phyloP scores from a whole-genome alignment of 2,113 vertebrate species.

The Falcunculus frontatus region DNA sequence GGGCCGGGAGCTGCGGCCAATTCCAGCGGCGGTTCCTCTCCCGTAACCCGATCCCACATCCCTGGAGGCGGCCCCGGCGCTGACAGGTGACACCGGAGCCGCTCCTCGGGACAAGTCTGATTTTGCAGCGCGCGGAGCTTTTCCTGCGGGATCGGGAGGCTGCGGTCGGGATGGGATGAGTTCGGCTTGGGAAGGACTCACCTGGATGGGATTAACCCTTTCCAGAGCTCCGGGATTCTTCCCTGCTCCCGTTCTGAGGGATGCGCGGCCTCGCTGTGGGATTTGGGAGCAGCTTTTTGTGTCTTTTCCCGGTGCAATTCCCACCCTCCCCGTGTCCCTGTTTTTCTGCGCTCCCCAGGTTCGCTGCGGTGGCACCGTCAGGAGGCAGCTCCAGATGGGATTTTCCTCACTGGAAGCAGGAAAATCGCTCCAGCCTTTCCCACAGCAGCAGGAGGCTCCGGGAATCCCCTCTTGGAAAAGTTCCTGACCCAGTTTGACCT shows the following conservation, averaged over 20 bases:
- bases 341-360: accelerated
- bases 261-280: accelerated
- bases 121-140: background rate
- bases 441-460: background rate
- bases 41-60: background rate
- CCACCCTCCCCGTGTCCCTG: accelerated
- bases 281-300: accelerated
- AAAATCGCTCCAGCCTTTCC: background rate
- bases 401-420: background rate
- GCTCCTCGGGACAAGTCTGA: slow-evolving; percentile 28
- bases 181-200: background rate
- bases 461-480: background rate
- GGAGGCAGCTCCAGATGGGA: background rate
- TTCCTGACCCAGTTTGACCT: background rate
- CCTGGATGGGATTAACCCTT: slow-evolving; percentile 7
- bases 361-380: background rate
- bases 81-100: slow-evolving; percentile 31
- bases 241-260: background rate
- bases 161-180: slow-evolving; percentile 38
- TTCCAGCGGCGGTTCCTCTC: background rate
- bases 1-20: slow-evolving; percentile 30
- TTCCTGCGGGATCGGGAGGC: background rate
- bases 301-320: accelerated
- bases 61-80: background rate
- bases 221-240: background rate